Evolutionary conservation across 2,888 invertebrate genomes (phyloP), one percentile per base, ranked within the genome.

Genomic region (Acronicta aceris): DNA sequence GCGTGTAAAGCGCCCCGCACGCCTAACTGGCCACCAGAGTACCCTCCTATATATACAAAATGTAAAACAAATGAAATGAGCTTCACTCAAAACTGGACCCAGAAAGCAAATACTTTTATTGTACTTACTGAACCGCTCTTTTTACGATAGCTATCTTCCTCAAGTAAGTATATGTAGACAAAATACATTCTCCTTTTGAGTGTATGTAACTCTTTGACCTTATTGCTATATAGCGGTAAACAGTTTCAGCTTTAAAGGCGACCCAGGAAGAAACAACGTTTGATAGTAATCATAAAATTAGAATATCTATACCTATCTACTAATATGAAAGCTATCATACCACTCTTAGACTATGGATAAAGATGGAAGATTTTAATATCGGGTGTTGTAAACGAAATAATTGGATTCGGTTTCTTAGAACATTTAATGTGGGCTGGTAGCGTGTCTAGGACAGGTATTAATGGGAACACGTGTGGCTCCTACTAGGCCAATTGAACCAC

Each of bases 21-120:
- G 83, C 80, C 85, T 84, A 84, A 87, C 87, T 86, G 87, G 75
- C 77, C 75, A 85, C 88, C 85, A 84, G 79, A 80, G 78, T 74
- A 76, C 80, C 71, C 78, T 76, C 78, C 76, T 77, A 74, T 81
- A 80, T 81, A 78, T 78, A 80, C 80, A 77, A 78, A 75, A 77
- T 81, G 71, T 81, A 78, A 75, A 80, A 78, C 76, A 73, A 81
- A 80, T 78, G 67, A 81, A 81, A 74, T 74, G 67, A 72, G 70
- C 72, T 66, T 61, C 53, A 73, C 76, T 69, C 71, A 62, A 66
- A 68, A 71, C 59, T 54, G 63, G 67, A 70, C 67, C 50, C 50
- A 52, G 45, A 59, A 64, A 64, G 40, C 38, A 71, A 74, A 64
- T 65, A 72, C 63, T 72, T 76, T 71, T 72, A 62, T 65, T 57